Base-by-base conservation (phyloP, 2,797 vertebrate genomes). In the Acestrorhynchus altus region DNA sequence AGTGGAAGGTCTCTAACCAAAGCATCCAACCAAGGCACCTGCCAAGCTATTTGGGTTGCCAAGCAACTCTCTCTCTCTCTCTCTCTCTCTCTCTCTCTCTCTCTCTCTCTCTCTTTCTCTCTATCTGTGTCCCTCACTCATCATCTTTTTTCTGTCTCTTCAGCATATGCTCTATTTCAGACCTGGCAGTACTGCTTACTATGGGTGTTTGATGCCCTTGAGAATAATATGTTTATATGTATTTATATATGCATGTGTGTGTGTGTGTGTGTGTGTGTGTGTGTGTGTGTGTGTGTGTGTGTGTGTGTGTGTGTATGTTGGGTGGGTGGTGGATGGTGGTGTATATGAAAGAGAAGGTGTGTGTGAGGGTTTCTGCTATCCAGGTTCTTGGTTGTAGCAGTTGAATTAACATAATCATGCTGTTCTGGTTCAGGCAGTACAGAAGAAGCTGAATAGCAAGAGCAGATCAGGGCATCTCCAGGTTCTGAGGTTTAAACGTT, bases 31-130 rank as follows among this genome's bases (percentile, higher is more conserved):
- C 56, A 39, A 72, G 83, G 79, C 87, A 91, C 86, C 88, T 87
- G 90, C 87, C 87, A 88, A 88, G 85, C 81, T 76, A 63, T 72
- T 63, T 70, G 22, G 83, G 91, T 92, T 92, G 87, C 91, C 69
- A 87, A 81, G 92, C 86, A 93, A 93, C 92, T 74, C 35, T 66
- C 73, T 81, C 78, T 81, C 72, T 76, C 59, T 72, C 74, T 67
- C 78, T 79, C 77, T 76, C 35, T 16, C 71, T 70, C 24, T 16
- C 44, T 74, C 28, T 66, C 73, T 81, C 78, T 81, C 72, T 76
- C 59, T 72, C 74, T 67, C 78, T 79, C 77, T 76, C 40, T 16
- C 71, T 70, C 80, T 76, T 56, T 74, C 35, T 66, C 71, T 81
- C 78, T 81, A 68, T 76, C 59, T 72, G 71, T 67, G 77, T 79